Conservation (phyloP, 2,888 invertebrate genomes). For the Zeuzera pyrina region DNA sequence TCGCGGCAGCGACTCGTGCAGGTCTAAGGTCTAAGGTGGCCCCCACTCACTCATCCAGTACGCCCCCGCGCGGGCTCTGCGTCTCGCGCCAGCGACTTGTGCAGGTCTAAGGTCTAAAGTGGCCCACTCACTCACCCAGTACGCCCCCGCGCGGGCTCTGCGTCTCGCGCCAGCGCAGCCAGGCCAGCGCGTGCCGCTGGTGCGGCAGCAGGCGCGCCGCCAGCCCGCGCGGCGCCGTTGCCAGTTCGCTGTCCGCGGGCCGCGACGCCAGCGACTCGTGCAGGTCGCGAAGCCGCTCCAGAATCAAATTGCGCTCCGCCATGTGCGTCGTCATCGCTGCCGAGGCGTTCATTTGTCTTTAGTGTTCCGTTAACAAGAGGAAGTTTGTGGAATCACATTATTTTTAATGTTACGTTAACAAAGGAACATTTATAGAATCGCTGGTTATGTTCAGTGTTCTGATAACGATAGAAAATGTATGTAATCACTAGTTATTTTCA, state of each 20-base stretch:
- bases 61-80: constrained; percentile 89
- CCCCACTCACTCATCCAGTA: constrained; percentile 86
- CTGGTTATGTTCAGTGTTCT: too few species aligned
- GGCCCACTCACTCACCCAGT: constrained; percentile 67
- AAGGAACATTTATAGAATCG: too few species aligned
- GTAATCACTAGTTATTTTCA: too few species aligned
- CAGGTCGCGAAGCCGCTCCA: constrained; percentile 80
- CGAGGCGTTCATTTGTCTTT: too few species aligned
- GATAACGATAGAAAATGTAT: too few species aligned
- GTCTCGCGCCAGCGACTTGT: constrained; percentile 90
- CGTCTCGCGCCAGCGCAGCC: constrained; percentile 92
- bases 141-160: constrained; percentile 91
- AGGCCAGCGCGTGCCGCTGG: constrained; percentile 88
- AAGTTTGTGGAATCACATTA: too few species aligned
- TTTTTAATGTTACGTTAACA: too few species aligned
- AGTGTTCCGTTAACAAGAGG: too few species aligned
- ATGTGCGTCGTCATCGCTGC: constrained; percentile 79
- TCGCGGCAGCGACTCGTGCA: too few species aligned
- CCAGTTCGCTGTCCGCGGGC: constrained; percentile 74
- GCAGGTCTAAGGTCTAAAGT: too few species aligned
- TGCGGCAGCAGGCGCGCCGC: constrained; percentile 83
- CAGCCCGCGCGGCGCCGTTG: constrained; percentile 76
- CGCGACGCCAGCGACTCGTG: constrained; percentile 80
- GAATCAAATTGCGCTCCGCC: constrained; percentile 78
- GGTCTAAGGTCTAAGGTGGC: too few species aligned